phyloP scores from a whole-genome alignment of 2,888 invertebrate genomes.

The Biston stratarius region DNA sequence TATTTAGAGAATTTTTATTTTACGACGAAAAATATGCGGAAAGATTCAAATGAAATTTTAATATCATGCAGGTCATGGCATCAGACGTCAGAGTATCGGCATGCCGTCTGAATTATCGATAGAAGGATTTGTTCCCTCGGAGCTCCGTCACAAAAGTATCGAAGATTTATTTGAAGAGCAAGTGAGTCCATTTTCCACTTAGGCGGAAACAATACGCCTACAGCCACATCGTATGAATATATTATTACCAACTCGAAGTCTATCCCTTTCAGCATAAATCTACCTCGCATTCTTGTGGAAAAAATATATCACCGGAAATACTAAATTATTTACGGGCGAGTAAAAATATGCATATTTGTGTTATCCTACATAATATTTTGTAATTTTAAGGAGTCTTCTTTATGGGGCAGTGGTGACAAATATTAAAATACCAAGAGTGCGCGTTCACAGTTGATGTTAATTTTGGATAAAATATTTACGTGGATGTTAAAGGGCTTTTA shows the following conservation, averaged over 20 bases:
- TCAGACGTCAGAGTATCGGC: slow-evolving; percentile 53
- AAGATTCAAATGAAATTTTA: slow-evolving; percentile 37
- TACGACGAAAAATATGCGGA: slow-evolving; percentile 17
- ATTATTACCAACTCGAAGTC: slow-evolving; percentile 22
- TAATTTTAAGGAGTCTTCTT: slow-evolving; percentile 42
- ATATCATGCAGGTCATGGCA: slow-evolving; percentile 50
- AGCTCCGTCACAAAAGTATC: slow-evolving; percentile 47
- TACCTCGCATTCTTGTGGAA: slow-evolving; percentile 5
- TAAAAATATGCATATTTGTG: slow-evolving; percentile 33
- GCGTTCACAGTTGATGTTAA: slow-evolving; percentile 52
- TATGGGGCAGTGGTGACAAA: slow-evolving; percentile 47
- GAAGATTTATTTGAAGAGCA: slow-evolving; percentile 56
- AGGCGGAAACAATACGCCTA: slow-evolving; percentile 14
- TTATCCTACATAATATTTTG: slow-evolving; percentile 37
- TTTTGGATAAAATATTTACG: slow-evolving; percentile 60
- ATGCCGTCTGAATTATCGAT: slow-evolving; percentile 49
- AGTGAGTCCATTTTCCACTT: slow-evolving; percentile 48
- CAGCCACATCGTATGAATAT: slow-evolving; percentile 29
- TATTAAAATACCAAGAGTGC: slow-evolving; percentile 58
- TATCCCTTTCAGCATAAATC: slow-evolving; percentile 23
- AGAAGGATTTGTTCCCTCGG: slow-evolving; percentile 48
- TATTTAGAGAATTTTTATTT: slow-evolving; percentile 13
- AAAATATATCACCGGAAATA: slow-evolving; percentile 19
- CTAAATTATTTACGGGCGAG: slow-evolving; percentile 15
- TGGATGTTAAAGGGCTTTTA: slow-evolving; percentile 47